Evolutionary conservation across 2,113 vertebrate species (phyloP), one percentile per base, ranked within the genome.

Genomic region (Phrynosoma blainvillii): DNA sequence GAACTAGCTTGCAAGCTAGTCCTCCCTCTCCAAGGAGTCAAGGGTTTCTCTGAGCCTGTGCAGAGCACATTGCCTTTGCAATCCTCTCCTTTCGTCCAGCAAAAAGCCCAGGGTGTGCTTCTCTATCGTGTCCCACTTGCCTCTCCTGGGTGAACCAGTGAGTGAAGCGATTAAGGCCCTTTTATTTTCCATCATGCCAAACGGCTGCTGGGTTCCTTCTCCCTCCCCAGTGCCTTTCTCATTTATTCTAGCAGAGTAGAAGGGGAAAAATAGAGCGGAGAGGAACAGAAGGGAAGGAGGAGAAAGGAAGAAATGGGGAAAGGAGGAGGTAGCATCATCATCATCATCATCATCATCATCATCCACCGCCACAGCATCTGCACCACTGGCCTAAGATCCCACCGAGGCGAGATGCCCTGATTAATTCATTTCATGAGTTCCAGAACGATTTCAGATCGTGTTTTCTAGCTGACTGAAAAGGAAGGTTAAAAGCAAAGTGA

Each of bases 361-460:
- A 5, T 84, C 52, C 47, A 3, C 52, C 27, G 4, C 52, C 11
- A 16, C n/a, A 1, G 30, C 32, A 16, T 27, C 54, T 40, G n/a
- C 71, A 54, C 23, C 7, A 30, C 82, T 32, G 47, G 47, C 82
- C 16, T n/a, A 25, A 56, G 30, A 5, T 32, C 83, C 83, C n/a
- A 2, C 21, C 2, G 54, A 76, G 82, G 68, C 82, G 47, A 32
- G n/a, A 73, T 21, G 82, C 82, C 83, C 70, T 42, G 84, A 76
- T 85, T 76, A 75, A 76, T 76, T 85, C 73, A 2, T 23, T 40
- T 40, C 73, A 85, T 62, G 84, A 42, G 36, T 73, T 65, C 32
- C 10, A 11, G 62, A 76, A 85, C 2, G 73, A 85, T 85, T 85
- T 85, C 84, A 62, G 84, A 76, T 85, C 73, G 62, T 65, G 84